phyloP scores from a whole-genome alignment of 1,140 invertebrate species.

The Orius insidiosus region DNA sequence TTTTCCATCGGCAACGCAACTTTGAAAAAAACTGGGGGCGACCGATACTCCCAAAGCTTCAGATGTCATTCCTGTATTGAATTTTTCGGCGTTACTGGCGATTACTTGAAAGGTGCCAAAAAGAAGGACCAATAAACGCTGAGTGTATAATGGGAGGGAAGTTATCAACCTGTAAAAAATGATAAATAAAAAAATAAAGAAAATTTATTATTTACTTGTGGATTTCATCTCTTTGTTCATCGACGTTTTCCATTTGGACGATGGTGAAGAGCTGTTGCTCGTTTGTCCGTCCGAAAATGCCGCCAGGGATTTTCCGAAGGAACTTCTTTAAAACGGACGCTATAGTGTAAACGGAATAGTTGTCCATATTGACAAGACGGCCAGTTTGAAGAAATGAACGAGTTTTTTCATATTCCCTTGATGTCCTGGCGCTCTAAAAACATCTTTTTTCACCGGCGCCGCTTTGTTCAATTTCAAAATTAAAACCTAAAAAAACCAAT shows the following conservation, averaged over 20 bases:
- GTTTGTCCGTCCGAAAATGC: conserved; percentile 78
- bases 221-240: conserved; percentile 78
- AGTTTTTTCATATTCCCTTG: conserved; percentile 91
- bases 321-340: conserved; percentile 96
- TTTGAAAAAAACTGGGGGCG: conserved; percentile 96
- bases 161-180: conserved; percentile 56
- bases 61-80: conserved; percentile 84
- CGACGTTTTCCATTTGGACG: conserved; percentile 56
- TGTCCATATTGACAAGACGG: conserved; percentile 89
- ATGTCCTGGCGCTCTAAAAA: conserved; percentile 85
- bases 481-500: conserved; percentile 55
- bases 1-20: conserved; percentile 82
- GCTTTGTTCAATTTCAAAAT: conserved; percentile 90
- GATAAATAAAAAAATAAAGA: too few species aligned
- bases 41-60: conserved; percentile 90
- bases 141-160: conserved; percentile 73
- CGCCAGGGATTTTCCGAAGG: conserved; percentile 89
- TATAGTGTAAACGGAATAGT: conserved; percentile 95
- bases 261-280: conserved; percentile 82
- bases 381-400: conserved; percentile 90
- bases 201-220: conserved; percentile 69
- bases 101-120: conserved; percentile 96
- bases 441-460: conserved; percentile 78
- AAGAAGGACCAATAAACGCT: conserved; percentile 80
- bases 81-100: conserved; percentile 77